Base-by-base conservation (phyloP, 2,113 vertebrate species). In the Hyla sarda region DNA sequence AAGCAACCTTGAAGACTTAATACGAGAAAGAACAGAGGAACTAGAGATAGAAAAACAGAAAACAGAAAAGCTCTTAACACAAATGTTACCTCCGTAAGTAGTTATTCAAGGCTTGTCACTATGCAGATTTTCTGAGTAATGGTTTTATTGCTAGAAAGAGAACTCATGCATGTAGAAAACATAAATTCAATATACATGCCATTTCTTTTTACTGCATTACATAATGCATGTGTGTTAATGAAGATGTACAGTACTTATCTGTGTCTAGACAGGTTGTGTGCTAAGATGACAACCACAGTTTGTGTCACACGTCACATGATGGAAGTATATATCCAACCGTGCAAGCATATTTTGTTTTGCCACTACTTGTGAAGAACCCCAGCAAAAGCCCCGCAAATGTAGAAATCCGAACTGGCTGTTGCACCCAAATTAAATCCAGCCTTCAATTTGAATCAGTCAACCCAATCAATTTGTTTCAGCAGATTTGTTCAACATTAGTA, bases 11-110 rank as follows among this genome's bases (percentile, higher is more conserved):
- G 94, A 95, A 88, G 94, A 95, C 88, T 89, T 96, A 88, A 96
- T 96, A 90, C 88, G 93, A 41, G 95, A 96, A 88, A 89, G 95
- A 48, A 96, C 94, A 0, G 94, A 95, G 89, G 95, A 96, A 88
- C 89, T 96, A 85, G 95, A 96, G 89, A 92, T 96, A 5, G 95
- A 96, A 89, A 96, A 95, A 73, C 94, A 94, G 90, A 96, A 95
- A 90, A 96, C 95, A 0, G 95, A 96, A 88, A 95, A 93, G 86
- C 92, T 96, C 45, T 91, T 96, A 82, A 94, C 94, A 0, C 94
- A 96, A 90, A 96, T 96, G 95, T 88, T 95, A 54, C 94, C 94
- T 25, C 91, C 91, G 94, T 96, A 85, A 92, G 94, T 89, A 19
- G 47, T 65, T 84, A 5, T 17, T 8, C n/a, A 14, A 2, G 0